Evolutionary conservation across 1,140 invertebrate species (phyloP), one percentile per base, ranked within the genome.

Genomic region (Zelostemma sp.): DNA sequence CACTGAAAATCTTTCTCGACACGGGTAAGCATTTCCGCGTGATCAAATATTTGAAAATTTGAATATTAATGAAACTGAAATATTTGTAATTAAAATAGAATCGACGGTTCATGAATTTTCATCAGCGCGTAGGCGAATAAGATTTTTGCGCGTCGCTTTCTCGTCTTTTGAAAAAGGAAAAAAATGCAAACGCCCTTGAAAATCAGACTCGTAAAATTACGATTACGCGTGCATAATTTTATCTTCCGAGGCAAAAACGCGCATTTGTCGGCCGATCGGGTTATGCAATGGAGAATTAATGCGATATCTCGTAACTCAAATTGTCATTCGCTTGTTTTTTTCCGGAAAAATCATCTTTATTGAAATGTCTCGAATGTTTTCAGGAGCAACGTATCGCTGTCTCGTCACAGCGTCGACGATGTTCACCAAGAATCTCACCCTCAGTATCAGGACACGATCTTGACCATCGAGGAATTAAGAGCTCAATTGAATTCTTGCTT

Each of bases 401-500:
- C 81, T 3, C 80, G 76, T 47, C 78, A 80, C 33, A 83, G 80
- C 4, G 79, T 80, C 57, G 76, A 81, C 28, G 73, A 74, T 1
- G 5, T 60, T 35, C 48, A 69, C n/a, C 63, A 79, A 25, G 82
- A 77, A 18, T 84, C 83, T 21, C 83, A 85, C 77, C 80, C 81
- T 15, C 83, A 84, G 38, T 85, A 84, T 47, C 79, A 85, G 58
- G 86, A 87, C 43, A 82, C 85, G 12, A 86, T 87, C 50, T 78
- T 93, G 50, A 92, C 91, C 25, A 90, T 93, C 62, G 92, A 93
- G 80, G 91, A 92, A 75, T 80, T 93, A 53, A 88, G 91, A 47
- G 86, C 88, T 35, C 90, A 92, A 70, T 85, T 92, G 62, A 89
- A 89, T 74, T 92, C 91, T 47, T 93, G 92, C 78, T 93, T 92